These are phyloP conservation scores for Caerostris extrusa DNA, from an alignment of 1,140 invertebrate genomes.

Conservation along the genomic window DNA sequence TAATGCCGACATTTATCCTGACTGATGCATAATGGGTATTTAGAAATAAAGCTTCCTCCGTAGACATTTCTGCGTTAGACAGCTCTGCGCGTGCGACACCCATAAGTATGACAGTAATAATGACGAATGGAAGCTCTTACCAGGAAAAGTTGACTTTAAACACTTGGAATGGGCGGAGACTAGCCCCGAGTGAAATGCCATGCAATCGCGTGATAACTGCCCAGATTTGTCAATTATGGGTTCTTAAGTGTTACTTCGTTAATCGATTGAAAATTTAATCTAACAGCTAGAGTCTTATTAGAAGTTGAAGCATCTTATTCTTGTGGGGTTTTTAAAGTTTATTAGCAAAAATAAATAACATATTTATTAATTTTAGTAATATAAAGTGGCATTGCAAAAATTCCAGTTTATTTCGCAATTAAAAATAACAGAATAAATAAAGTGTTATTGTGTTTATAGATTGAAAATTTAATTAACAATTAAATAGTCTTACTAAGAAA, in stretches of 20 bases:
- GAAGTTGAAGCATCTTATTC: too few relatives aligned
- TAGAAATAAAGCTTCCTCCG: neutral
- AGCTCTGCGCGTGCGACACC: neutral
- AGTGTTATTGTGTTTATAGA: too few relatives aligned
- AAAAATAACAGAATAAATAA: too few relatives aligned
- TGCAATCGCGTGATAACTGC: conserved; percentile 9
- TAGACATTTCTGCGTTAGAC: neutral
- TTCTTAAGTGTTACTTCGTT: neutral
- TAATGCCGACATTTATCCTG: neutral
- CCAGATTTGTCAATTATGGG: neutral
- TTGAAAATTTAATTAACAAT: too few relatives aligned
- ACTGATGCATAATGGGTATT: neutral
- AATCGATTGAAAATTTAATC: conserved; percentile 25
- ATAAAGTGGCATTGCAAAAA: too few relatives aligned
- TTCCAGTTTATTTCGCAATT: too few relatives aligned
- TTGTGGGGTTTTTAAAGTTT: too few relatives aligned
- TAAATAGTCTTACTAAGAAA: too few relatives aligned
- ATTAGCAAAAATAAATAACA: too few relatives aligned
- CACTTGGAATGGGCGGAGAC: conserved; percentile 32
- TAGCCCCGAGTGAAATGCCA: neutral
- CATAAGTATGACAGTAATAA: conserved; percentile 44
- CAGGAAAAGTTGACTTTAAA: conserved; percentile 55
- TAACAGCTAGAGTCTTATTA: neutral
- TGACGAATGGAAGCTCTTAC: conserved; percentile 19
- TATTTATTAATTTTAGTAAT: too few relatives aligned